These are phyloP conservation scores for Drosophila anceps DNA, from an alignment of 2,888 invertebrate species.

Conservation along the genomic window DNA sequence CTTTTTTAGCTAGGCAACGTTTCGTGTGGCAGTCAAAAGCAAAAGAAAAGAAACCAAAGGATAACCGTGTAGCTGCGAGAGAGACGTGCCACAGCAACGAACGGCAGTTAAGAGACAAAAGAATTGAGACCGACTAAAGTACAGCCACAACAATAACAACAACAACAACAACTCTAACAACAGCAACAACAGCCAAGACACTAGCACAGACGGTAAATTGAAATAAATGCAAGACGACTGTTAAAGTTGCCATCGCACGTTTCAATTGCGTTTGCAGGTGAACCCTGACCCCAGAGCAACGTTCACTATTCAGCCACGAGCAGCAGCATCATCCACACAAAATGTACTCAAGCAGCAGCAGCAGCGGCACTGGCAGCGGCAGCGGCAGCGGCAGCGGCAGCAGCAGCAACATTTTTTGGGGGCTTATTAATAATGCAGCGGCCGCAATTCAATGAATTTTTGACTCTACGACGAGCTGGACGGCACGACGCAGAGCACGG, in stretches of 20 bases:
- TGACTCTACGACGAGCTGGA: slow-evolving; percentile 61
- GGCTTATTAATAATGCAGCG: slow-evolving; percentile 79
- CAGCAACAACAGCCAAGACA: neutral
- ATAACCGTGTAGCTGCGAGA: slow-evolving; percentile 24
- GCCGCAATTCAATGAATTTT: slow-evolving; percentile 82
- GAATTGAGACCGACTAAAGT: slow-evolving; percentile 64
- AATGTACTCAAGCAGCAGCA: slow-evolving; percentile 50
- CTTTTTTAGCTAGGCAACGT: slow-evolving; percentile 40
- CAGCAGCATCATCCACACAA: slow-evolving; percentile 52
- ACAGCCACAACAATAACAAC: slow-evolving; percentile 22
- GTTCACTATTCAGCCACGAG: slow-evolving; percentile 1
- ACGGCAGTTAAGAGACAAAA: slow-evolving; percentile 75
- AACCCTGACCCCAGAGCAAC: slow-evolving; percentile 7
- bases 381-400: slow-evolving; percentile 50
- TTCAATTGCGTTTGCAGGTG: slow-evolving; percentile 72
- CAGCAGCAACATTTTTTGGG: slow-evolving; percentile 67
- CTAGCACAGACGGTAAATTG: slow-evolving; percentile 71
- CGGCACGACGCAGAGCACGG: slow-evolving; percentile 2
- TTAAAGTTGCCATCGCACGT: slow-evolving; percentile 79
- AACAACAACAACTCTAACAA: slow-evolving; percentile 8
- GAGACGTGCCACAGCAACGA: slow-evolving; percentile 64
- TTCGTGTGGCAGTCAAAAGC: slow-evolving; percentile 60
- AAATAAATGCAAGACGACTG: slow-evolving; percentile 80
- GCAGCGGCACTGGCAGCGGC: slow-evolving; percentile 47
- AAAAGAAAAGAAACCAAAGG: slow-evolving; percentile 14